Percentiles rank a stretch among this genome's conserved stretches.
Conservation (phyloP, 2,113 vertebrate species). For the Centropus unirufus region DNA sequence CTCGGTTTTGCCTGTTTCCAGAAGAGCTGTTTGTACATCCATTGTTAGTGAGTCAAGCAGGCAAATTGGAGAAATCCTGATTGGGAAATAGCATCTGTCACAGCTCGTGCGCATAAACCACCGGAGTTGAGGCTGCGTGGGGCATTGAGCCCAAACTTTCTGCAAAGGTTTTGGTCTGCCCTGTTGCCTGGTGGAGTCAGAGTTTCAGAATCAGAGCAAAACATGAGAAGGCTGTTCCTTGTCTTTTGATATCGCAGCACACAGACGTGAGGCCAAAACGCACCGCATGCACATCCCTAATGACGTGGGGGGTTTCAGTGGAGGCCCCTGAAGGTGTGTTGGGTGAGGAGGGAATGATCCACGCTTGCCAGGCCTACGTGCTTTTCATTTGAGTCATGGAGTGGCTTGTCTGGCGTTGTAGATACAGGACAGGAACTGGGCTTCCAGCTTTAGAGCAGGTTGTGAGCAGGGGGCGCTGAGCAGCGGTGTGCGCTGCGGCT, state of each 20-base stretch:
- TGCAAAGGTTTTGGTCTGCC: not conserved
- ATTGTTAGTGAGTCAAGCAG: not conserved
- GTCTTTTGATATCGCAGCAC: not conserved
- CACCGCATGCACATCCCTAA: not conserved
- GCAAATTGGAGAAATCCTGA: not conserved
- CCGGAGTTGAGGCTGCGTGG: not conserved
- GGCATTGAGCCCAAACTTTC: not conserved
- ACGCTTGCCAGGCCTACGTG: not conserved
- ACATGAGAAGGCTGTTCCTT: not conserved
- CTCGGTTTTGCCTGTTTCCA: not conserved
- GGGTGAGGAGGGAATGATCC: not conserved
- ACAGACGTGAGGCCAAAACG: not conserved
- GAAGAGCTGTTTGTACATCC: not conserved
- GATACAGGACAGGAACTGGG: not conserved
- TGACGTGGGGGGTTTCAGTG: accelerated
- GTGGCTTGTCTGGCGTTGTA: not conserved
- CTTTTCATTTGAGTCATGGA: not conserved
- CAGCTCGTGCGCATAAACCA: not conserved
- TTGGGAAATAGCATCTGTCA: not conserved
- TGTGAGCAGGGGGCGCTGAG: not conserved
- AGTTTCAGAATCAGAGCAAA: not conserved
- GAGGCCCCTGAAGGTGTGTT: not conserved
- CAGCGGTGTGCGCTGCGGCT: not conserved
- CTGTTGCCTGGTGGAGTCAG: not conserved
- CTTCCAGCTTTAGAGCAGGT: not conserved